Conservation (phyloP, 2,113 vertebrate genomes). For the Phaethornis superciliosus region DNA sequence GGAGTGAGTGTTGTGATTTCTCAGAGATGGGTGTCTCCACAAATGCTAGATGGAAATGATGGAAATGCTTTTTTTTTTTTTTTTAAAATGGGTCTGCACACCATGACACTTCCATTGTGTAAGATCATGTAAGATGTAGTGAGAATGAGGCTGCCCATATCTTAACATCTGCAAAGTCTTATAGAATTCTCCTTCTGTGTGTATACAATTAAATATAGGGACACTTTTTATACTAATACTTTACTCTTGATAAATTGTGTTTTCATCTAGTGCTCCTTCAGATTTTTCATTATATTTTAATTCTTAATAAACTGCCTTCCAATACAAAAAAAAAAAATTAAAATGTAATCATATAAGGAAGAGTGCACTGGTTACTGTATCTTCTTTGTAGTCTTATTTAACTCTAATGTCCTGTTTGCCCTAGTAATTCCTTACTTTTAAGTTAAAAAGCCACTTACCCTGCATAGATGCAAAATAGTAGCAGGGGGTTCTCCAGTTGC, state of each 20-base stretch:
- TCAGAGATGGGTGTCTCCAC: background rate
- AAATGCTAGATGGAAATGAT: background rate
- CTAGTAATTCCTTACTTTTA: background rate
- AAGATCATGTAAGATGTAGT: background rate
- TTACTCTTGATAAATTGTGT: background rate
- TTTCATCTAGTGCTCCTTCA: background rate
- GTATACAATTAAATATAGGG: background rate
- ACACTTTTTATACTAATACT: background rate
- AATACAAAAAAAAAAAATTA: background rate
- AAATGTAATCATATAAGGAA: background rate
- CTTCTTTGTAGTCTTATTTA: background rate
- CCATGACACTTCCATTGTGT: background rate
- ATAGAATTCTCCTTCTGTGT: background rate
- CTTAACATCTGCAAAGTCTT: accelerated
- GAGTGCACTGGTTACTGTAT: background rate
- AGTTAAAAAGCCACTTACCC: background rate
- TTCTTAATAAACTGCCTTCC: background rate
- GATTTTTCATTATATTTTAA: background rate
- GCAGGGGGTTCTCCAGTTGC: background rate
- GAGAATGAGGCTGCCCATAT: background rate
- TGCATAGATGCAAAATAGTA: background rate
- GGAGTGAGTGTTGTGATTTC: background rate
- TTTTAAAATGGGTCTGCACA: background rate
- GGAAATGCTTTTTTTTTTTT: background rate
- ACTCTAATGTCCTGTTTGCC: background rate